phyloP scores from a whole-genome alignment of 1,140 invertebrate genomes.

The Magallana ariakensis region DNA sequence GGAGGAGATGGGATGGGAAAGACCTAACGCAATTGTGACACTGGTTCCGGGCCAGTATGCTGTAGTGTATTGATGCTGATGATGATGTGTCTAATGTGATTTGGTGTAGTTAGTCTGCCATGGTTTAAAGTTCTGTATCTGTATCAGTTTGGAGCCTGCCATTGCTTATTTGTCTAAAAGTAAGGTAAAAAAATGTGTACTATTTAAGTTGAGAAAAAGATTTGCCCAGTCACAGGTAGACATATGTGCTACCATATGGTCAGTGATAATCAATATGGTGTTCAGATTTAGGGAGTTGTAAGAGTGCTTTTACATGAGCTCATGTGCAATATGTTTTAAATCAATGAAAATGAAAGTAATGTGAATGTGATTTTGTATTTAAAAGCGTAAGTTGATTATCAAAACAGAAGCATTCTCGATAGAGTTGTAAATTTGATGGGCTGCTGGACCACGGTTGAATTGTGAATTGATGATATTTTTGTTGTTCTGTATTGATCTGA shows the following conservation, averaged over 20 bases:
- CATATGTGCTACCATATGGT: not conserved
- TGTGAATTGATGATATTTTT: not conserved
- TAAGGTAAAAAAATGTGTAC: not conserved
- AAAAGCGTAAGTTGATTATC: too few species aligned
- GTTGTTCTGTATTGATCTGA: not conserved
- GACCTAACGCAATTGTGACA: not conserved
- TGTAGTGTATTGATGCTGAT: slow-evolving; percentile 3
- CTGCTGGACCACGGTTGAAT: not conserved
- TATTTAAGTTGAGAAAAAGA: not conserved
- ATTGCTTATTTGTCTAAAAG: not conserved
- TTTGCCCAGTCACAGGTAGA: not conserved
- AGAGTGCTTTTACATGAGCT: too few species aligned
- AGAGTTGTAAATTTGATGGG: not conserved
- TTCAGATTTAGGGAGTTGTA: not conserved
- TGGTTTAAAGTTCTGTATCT: slow-evolving; percentile 4
- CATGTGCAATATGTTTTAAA: too few species aligned
- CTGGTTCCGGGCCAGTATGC: not conserved
- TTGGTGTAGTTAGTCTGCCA: not conserved
- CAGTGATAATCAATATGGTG: slow-evolving; percentile 7
- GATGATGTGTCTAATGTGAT: not conserved
- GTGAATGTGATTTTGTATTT: too few species aligned
- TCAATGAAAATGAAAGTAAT: too few species aligned
- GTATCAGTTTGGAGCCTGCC: not conserved
- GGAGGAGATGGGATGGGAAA: slow-evolving; percentile 15
- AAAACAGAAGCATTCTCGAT: too few species aligned